Base-by-base conservation (phyloP, 2,888 invertebrate species). In the Yponomeuta malinellus region DNA sequence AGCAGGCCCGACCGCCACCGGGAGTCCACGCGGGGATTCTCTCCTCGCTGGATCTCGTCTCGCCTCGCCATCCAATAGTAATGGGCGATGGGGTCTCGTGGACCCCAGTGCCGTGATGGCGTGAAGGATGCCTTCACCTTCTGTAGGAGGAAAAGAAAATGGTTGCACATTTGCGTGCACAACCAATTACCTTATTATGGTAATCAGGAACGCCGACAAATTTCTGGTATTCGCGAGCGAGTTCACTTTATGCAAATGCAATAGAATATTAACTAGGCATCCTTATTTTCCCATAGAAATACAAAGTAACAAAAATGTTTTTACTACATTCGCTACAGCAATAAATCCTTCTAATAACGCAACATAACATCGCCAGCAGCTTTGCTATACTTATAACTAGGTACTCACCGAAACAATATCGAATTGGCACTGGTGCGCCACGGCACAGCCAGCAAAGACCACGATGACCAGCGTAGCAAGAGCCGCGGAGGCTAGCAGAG, bases 91-190 rank as follows among this genome's bases (percentile, higher is more conserved):
- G 90, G 90, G 74, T 91, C 90, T 52, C 89, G 79, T 0, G 91
- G 91, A 2, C 91, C 91, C 91, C 91, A 92, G 72, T 89, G 88
- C 1, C 90, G 80, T 1, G 90, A 86, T 4, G 91, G 87, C 72
- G 77, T 79, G 75, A 91, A 89, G 12, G 91, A 86, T 43, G 87
- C 83, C 74, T 83, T 86, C 72, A 91, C 75, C 75, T 91, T 91
- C 91, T 91, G 86, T 72, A 78, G 78, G 78, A 74, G 73, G 74
- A 72, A 72, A 15, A 15, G 15, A 59, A 59, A 12, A 59, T 12
- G 52, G 43, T 43, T 43, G 43, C 43, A 43, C 43, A 43, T 43
- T 43, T 43, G 43, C 8, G 8, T 8, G 43, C 43, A 43, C 8
- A 5, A 8, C 8, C 8, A 8, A 43, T 43, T 5, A 8, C 43